phyloP scores from a whole-genome alignment of 1,140 invertebrate genomes.

The Drosophila dunni region DNA sequence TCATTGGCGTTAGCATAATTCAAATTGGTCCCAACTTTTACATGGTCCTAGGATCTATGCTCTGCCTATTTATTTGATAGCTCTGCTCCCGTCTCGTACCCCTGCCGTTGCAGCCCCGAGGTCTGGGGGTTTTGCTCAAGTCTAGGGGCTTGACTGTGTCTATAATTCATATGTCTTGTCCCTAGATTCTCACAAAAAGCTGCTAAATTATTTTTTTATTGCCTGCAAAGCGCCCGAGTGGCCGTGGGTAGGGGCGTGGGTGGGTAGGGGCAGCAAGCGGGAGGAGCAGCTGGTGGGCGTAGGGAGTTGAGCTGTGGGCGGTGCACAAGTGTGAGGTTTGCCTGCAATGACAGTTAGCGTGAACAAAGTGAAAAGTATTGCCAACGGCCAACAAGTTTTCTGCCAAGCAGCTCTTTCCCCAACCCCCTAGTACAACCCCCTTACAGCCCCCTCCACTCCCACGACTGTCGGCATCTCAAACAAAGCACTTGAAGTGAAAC shows the following conservation, averaged over 20 bases:
- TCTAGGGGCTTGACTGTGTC: conserved; percentile 13
- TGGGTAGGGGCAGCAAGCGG: neutral
- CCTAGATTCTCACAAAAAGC: conserved; percentile 41
- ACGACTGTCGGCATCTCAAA: conserved; percentile 48
- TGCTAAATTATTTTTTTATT: conserved; percentile 81
- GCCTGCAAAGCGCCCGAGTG: conserved; percentile 49
- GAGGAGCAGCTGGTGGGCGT: no score
- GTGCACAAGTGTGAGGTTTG: neutral
- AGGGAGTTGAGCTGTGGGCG: neutral
- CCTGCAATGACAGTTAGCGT: conserved; percentile 73
- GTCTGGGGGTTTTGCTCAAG: neutral
- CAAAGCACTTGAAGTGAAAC: conserved; percentile 77
- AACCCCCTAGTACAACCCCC: neutral
- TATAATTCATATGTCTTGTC: conserved; percentile 57
- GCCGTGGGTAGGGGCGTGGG: neutral
- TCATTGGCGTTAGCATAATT: conserved; percentile 42
- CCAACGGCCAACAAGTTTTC: conserved; percentile 68
- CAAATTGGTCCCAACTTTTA: conserved; percentile 40
- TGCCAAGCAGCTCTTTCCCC: neutral
- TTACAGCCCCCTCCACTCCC: neutral
- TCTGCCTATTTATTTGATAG: neutral
- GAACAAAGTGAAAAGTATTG: conserved; percentile 81
- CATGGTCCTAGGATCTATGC: neutral
- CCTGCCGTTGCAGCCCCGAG: neutral
- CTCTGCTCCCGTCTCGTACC: no score